Base-by-base conservation (phyloP, 2,113 vertebrate genomes). In the Porphyrio hochstetteri region DNA sequence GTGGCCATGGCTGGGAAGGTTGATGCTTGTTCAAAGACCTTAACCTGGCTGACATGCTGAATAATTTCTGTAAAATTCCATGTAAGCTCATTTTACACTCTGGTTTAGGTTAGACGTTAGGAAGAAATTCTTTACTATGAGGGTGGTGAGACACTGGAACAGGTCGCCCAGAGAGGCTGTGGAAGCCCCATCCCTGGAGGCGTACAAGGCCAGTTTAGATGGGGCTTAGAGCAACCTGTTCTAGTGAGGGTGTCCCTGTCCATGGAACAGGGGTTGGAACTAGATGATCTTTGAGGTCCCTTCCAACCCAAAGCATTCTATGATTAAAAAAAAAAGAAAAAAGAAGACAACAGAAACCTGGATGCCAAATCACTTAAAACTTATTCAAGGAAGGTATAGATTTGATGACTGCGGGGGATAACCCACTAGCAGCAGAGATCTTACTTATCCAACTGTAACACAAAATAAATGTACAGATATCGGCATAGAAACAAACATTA, bases 401-500 rank as follows among this genome's bases (percentile, higher is more conserved):
- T 95, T 97, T 94, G 96, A 94, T 97, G 90, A 91, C 60, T 53
- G 7, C 80, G 59, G 56, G 52, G 90, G n/a, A 52, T 59, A 93
- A 48, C 79, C 94, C 81, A 96, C 76, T 44, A 95, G 84, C 67
- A 95, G 86, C 82, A 96, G 75, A 91, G 59, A 88, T 70, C 69
- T 71, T 95, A 86, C 92, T 97, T 89, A 86, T 83, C 28, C 78
- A 94, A 85, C 94, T 82, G 92, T 78, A 96, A 86, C 63, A 92
- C 75, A 97, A 97, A 97, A 94, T 85, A 95, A 96, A 97, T 82
- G 57, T 94, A 95, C 92, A 96, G 92, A 95, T 94, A 95, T 76
- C 96, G 94, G 71, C 91, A 96, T 4, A 4, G 93, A 97, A 96
- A 79, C 42, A 93, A 94, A 97, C 93, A 81, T 68, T 67, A 84